phyloP scores from a whole-genome alignment of 2,113 vertebrate species.

The Poeciliopsis turrubarensis region DNA sequence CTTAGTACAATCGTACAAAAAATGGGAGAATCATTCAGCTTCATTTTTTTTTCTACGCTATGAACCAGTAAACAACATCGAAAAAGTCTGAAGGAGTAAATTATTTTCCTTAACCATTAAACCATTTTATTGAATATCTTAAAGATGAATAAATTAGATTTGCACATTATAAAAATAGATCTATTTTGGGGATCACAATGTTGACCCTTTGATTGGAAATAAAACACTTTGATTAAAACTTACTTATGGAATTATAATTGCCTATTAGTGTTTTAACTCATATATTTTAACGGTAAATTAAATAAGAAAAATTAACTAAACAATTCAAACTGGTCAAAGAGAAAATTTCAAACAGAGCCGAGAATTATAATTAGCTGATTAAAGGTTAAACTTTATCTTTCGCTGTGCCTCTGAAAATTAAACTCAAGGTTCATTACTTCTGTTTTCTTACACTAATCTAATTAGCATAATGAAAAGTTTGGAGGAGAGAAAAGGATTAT shows the following conservation, averaged over 20 bases:
- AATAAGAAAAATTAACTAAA: not conserved
- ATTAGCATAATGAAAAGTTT: not conserved
- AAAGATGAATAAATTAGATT: not conserved
- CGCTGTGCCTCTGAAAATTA: not conserved
- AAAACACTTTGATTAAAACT: not conserved
- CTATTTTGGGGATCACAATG: not conserved
- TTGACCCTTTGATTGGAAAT: not conserved
- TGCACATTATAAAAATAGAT: not conserved
- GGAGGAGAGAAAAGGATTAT: not conserved
- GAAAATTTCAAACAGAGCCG: not conserved
- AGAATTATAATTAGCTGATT: not conserved
- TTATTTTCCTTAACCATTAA: not conserved
- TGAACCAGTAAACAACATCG: slow-evolving; percentile 83
- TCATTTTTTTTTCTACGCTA: not conserved
- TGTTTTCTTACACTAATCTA: not conserved
- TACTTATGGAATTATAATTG: not conserved
- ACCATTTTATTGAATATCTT: not conserved
- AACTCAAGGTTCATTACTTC: not conserved
- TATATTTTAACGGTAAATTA: not conserved
- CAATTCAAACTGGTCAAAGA: not conserved
- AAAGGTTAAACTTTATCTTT: not conserved
- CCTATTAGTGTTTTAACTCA: not conserved
- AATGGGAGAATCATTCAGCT: not conserved
- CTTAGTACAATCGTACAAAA: not conserved
- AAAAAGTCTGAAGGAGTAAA: not conserved